phyloP scores from a whole-genome alignment of 2,797 vertebrate species.

The Knipowitschia caucasica region DNA sequence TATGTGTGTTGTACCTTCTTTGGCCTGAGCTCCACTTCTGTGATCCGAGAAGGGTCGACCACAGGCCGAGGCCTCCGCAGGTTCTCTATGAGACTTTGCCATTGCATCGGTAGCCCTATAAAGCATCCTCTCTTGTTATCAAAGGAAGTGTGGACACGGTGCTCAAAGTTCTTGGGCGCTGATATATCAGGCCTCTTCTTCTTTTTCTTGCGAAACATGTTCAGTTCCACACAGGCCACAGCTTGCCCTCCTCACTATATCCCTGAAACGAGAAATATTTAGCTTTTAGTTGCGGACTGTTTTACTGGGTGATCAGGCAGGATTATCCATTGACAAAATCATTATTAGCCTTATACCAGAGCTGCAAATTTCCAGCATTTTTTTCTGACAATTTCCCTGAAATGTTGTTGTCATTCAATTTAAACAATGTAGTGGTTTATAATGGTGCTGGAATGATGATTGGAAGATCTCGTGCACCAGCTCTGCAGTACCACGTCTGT shows the following conservation, averaged over 20 bases:
- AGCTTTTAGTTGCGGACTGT: not conserved
- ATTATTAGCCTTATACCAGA: too few relatives aligned
- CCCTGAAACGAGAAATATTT: slow-evolving; percentile 29
- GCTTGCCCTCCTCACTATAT: slow-evolving; percentile 50
- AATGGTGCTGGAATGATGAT: too few relatives aligned
- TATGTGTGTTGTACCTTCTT: slow-evolving; percentile 84
- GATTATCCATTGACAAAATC: too few relatives aligned
- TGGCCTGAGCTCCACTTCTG: slow-evolving; percentile 91
- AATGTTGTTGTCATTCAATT: too few relatives aligned
- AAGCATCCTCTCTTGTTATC: slow-evolving; percentile 92
- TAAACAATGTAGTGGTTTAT: too few relatives aligned
- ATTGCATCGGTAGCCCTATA: slow-evolving; percentile 93
- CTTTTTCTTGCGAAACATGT: slow-evolving; percentile 98
- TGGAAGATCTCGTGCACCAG: too few relatives aligned
- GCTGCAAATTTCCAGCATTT: too few relatives aligned
- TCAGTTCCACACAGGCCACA: slow-evolving; percentile 53
- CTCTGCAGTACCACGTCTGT: too few relatives aligned
- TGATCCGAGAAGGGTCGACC: slow-evolving; percentile 96
- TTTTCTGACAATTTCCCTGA: too few relatives aligned
- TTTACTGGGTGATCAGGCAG: not conserved
- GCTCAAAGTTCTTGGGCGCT: slow-evolving; percentile 94
- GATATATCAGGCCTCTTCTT: slow-evolving; percentile 99
- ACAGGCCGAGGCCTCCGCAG: slow-evolving; percentile 91
- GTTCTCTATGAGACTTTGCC: slow-evolving; percentile 96
- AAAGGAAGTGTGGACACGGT: slow-evolving; percentile 96